phyloP scores from a whole-genome alignment of 2,113 vertebrate species.

The Helogale parvula region DNA sequence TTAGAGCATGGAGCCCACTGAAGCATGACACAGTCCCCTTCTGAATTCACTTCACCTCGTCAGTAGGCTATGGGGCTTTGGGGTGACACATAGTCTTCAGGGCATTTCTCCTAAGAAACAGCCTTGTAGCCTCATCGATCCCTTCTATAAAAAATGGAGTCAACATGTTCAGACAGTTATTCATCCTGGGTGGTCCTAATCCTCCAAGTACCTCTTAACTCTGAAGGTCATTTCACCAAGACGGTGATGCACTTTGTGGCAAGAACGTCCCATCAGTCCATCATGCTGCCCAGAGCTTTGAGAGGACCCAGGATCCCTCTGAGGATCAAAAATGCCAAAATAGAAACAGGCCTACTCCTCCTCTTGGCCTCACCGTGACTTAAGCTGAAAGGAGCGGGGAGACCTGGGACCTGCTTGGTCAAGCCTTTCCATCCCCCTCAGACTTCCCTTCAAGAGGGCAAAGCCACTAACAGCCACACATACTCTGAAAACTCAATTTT shows the following conservation, averaged over 20 bases:
- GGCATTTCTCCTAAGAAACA: not conserved
- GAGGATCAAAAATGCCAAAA: not conserved
- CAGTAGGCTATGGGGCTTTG: not conserved
- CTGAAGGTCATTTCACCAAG: not conserved
- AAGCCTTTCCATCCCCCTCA: not conserved
- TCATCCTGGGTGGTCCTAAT: not conserved
- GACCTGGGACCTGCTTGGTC: not conserved
- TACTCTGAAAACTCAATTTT: not conserved
- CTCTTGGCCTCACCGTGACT: not conserved
- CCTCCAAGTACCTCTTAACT: not conserved
- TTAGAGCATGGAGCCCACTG: rapidly evolving
- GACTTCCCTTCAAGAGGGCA: not conserved
- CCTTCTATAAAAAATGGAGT: not conserved
- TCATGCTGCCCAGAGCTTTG: not conserved
- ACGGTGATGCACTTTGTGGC: not conserved
- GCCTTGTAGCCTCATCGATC: not conserved
- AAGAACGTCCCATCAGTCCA: rapidly evolving
- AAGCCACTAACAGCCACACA: not conserved
- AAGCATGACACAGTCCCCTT: rapidly evolving
- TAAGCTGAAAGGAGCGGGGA: not conserved
- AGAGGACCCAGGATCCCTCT: not conserved
- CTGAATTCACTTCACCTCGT: rapidly evolving
- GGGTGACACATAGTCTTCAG: not conserved
- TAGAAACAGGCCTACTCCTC: not conserved
- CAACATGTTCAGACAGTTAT: not conserved